Conservation (phyloP, 2,888 invertebrate species). For the Galeruca laticollis region DNA sequence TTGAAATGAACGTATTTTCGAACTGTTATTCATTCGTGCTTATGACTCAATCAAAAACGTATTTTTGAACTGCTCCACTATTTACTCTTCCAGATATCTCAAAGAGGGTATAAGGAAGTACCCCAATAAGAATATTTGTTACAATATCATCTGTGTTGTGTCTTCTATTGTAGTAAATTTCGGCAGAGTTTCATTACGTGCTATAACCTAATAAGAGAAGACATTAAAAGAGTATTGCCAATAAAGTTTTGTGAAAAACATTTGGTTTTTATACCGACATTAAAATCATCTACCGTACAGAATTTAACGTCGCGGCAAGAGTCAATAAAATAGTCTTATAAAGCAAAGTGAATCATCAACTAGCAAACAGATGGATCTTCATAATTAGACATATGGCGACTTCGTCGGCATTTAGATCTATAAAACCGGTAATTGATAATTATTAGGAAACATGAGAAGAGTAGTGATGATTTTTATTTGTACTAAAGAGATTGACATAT, state of each 20-base stretch:
- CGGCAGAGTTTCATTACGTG: background rate
- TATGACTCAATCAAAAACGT: no score
- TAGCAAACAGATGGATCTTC: slow-evolving; percentile 33
- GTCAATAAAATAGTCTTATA: slow-evolving; percentile 36
- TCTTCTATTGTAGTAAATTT: background rate
- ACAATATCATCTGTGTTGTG: background rate
- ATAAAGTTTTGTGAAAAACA: slow-evolving; percentile 19
- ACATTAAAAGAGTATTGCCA: slow-evolving; percentile 1
- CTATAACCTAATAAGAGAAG: slow-evolving; percentile 4
- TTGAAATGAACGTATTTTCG: no score
- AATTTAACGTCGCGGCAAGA: slow-evolving; percentile 15
- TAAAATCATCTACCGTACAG: slow-evolving; percentile 31
- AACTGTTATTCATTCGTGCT: no score
- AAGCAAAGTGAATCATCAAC: slow-evolving; percentile 32
- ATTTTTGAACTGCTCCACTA: no score
- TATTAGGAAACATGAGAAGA: background rate
- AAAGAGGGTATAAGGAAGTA: no score
- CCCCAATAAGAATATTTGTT: background rate
- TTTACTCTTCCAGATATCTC: no score
- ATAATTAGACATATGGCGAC: slow-evolving; percentile 36
- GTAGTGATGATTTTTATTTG: background rate
- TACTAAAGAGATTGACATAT: background rate
- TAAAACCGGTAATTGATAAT: slow-evolving; percentile 8
- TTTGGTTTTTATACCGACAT: slow-evolving; percentile 27
- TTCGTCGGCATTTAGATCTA: slow-evolving; percentile 19